These are phyloP conservation scores for Tanytarsus gracilentus DNA, from an alignment of 2,888 invertebrate genomes.

Conservation along the genomic window DNA sequence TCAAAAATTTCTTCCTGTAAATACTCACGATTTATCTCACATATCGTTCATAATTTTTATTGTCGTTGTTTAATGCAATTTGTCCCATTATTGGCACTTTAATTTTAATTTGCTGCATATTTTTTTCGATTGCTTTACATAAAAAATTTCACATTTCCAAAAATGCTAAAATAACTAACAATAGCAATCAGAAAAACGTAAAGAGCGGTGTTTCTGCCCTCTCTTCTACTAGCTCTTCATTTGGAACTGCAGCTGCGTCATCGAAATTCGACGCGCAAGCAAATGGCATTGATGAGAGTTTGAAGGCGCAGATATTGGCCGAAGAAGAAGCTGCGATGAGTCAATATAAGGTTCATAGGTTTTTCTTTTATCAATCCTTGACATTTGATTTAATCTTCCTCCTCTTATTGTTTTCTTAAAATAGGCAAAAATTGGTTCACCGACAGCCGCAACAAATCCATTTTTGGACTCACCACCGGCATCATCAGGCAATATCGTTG, in stretches of 20 bases:
- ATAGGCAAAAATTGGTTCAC: slow-evolving; percentile 73
- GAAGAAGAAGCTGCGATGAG: slow-evolving; percentile 96
- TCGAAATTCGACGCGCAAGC: slow-evolving; percentile 57
- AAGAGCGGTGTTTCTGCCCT: slow-evolving; percentile 81
- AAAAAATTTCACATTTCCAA: slow-evolving; percentile 12
- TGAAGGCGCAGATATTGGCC: slow-evolving; percentile 79
- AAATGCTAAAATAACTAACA: slow-evolving; percentile 28
- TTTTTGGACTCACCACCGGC: slow-evolving; percentile 67
- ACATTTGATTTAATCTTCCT: neutral
- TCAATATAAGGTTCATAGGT: slow-evolving; percentile 89
- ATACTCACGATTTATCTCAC: neutral
- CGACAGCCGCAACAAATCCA: slow-evolving; percentile 70
- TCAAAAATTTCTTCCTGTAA: neutral
- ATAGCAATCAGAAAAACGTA: slow-evolving; percentile 78
- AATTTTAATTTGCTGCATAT: slow-evolving; percentile 22
- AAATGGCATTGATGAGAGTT: slow-evolving; percentile 75
- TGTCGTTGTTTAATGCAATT: neutral
- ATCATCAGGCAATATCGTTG: slow-evolving; percentile 54
- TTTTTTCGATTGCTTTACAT: slow-evolving; percentile 4
- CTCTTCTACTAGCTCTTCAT: slow-evolving; percentile 79
- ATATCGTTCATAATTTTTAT: neutral
- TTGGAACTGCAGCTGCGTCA: slow-evolving; percentile 73
- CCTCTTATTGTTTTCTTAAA: neutral
- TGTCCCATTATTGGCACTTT: neutral
- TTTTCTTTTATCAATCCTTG: neutral